phyloP scores from a whole-genome alignment of 2,888 invertebrate species.

The Melanostoma mellinum region DNA sequence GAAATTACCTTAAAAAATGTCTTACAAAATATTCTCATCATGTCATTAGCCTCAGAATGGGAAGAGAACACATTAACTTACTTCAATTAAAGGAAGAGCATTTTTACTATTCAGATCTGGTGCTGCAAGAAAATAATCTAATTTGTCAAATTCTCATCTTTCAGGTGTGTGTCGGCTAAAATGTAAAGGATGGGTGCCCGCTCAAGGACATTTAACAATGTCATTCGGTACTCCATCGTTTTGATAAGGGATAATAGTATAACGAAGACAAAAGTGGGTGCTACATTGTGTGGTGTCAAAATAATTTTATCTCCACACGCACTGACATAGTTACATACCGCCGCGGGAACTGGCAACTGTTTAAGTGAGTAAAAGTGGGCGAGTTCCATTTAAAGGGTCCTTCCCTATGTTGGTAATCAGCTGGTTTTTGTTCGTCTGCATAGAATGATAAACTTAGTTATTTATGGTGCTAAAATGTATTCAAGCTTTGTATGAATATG shows the following conservation, averaged over 20 bases:
- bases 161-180: slow-evolving; percentile 27
- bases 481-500: slow-evolving; percentile 65
- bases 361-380: slow-evolving; percentile 3
- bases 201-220: slow-evolving; percentile 67
- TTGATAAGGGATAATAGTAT: slow-evolving; percentile 64
- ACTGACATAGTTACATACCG: slow-evolving; percentile 35
- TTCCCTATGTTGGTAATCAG: slow-evolving; percentile 48
- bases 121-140: slow-evolving; percentile 44
- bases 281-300: slow-evolving; percentile 62
- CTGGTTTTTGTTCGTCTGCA: slow-evolving; percentile 54
- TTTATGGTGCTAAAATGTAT: slow-evolving; percentile 65
- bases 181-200: slow-evolving; percentile 3
- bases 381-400: slow-evolving; percentile 35
- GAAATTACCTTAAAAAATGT: no score
- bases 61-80: no score
- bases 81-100: no score
- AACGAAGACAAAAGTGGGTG: slow-evolving; percentile 58
- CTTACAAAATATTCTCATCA: no score
- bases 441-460: slow-evolving; percentile 66
- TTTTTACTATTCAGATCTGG: slow-evolving; percentile 2
- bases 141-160: slow-evolving; percentile 49
- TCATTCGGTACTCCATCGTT: slow-evolving; percentile 52
- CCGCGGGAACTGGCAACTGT: slow-evolving; percentile 41
- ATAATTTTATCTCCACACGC: slow-evolving; percentile 62
- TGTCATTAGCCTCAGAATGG: no score